Percentiles rank a stretch among this genome's conserved stretches.
phyloP scores from a whole-genome alignment of 2,113 vertebrate genomes.

The Sceloporus undulatus region DNA sequence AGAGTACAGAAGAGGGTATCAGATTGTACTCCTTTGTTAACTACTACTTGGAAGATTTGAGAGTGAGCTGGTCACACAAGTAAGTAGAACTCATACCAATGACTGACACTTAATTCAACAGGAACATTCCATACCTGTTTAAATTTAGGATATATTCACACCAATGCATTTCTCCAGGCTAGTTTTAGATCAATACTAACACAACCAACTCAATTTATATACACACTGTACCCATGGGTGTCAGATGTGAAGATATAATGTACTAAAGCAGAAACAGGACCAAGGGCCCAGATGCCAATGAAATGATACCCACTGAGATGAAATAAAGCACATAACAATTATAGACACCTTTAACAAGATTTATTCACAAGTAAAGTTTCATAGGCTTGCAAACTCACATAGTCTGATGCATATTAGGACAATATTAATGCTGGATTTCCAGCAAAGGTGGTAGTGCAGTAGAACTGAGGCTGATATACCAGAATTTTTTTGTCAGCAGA shows the following conservation, averaged over 20 bases:
- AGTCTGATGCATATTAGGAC: not conserved
- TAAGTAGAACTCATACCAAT: constrained; percentile 75
- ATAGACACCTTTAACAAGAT: not conserved
- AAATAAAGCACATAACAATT: not conserved
- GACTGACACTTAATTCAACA: not conserved
- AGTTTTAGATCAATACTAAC: not conserved
- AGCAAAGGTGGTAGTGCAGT: too few relatives aligned
- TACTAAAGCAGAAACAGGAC: not conserved
- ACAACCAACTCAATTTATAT: not conserved
- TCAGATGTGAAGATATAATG: not conserved
- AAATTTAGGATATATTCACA: not conserved
- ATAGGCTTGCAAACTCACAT: not conserved
- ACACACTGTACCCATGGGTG: too few relatives aligned
- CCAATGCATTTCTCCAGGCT: not conserved
- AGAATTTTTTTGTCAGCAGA: too few relatives aligned
- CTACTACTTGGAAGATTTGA: constrained; percentile 94
- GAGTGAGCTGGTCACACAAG: constrained; percentile 97
- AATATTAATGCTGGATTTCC: not conserved
- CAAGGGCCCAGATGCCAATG: not conserved
- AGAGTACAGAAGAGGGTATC: constrained; percentile 95
- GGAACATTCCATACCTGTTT: not conserved
- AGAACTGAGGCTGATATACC: too few relatives aligned
- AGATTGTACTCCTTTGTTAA: constrained; percentile 93
- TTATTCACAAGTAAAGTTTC: not conserved
- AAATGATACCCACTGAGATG: not conserved